Evolutionary conservation across 2,888 invertebrate genomes (phyloP).

Genomic region (Oxystoma pomonae): DNA sequence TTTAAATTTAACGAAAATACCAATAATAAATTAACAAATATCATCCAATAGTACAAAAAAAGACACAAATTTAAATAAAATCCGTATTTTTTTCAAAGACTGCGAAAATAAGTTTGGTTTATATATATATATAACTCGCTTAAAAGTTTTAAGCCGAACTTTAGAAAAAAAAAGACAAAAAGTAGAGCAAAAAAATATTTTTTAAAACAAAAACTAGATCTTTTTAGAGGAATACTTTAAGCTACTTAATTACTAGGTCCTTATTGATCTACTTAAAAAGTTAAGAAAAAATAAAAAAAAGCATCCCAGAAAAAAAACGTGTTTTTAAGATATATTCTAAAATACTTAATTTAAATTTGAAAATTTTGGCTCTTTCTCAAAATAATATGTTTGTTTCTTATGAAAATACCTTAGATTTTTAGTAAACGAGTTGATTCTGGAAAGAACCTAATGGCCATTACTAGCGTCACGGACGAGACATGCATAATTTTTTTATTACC

Average conservation of each 20-base stretch:
- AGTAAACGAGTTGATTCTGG: too few relatives aligned
- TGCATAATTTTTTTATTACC: too few relatives aligned
- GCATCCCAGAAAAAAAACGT: background rate
- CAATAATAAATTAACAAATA: background rate
- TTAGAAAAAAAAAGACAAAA: background rate
- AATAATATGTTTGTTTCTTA: too few relatives aligned
- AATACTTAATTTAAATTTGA: background rate
- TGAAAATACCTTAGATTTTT: too few relatives aligned
- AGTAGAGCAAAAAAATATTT: background rate
- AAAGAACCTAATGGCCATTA: too few relatives aligned
- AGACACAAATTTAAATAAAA: background rate
- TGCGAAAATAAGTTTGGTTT: background rate
- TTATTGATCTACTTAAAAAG: background rate
- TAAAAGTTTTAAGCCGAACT: too few relatives aligned
- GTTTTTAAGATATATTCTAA: background rate
- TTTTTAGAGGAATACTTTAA: background rate
- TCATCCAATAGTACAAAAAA: too few relatives aligned
- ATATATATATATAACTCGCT: background rate
- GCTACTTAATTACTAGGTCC: too few relatives aligned
- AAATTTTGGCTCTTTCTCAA: background rate
- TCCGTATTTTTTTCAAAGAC: constrained; percentile 4
- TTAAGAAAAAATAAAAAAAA: too few relatives aligned
- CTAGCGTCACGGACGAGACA: too few relatives aligned
- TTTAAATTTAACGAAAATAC: background rate
- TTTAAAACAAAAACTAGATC: background rate